Evolutionary conservation across 37 sponge, comb jelly and placozoan species (phyloP).

Genomic region (Mnemiopsis leidyi): DNA sequence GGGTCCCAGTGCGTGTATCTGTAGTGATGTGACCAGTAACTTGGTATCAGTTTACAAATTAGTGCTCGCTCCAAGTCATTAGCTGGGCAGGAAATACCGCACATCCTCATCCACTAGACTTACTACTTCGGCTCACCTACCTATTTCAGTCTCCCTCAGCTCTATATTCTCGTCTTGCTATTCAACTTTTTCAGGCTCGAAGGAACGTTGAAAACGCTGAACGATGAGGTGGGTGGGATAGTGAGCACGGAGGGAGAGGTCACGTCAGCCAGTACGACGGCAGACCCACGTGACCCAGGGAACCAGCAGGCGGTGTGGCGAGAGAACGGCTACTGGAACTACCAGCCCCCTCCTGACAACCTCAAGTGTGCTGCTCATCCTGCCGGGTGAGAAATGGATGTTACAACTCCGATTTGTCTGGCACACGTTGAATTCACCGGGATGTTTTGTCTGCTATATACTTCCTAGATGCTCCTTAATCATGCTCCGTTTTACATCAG

Average conservation of each 20-base stretch:
- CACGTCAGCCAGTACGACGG: neutral
- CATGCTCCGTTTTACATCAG: too few species aligned
- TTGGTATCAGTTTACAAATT: neutral
- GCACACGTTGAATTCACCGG: neutral
- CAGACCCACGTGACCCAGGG: neutral
- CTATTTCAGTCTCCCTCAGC: too few species aligned
- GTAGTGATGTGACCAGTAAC: neutral
- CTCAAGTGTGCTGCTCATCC: neutral
- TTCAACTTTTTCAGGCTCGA: neutral
- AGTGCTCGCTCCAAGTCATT: neutral
- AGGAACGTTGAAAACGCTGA: neutral
- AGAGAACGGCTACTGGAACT: conserved; percentile 20
- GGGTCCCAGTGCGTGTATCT: neutral
- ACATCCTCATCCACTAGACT: too few species aligned
- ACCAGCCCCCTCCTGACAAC: conserved; percentile 21
- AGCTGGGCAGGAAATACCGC: neutral
- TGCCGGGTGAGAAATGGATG: neutral
- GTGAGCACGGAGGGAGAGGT: conserved; percentile 61
- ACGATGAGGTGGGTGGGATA: conserved; percentile 28
- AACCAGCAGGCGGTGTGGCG: conserved; percentile 38
- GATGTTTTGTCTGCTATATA: too few species aligned
- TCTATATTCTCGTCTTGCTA: too few species aligned
- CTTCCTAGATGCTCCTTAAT: too few species aligned
- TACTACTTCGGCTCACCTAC: too few species aligned
- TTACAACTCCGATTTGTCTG: neutral